phyloP scores from a whole-genome alignment of 2,888 invertebrate species.

The Parelbella ahira region DNA sequence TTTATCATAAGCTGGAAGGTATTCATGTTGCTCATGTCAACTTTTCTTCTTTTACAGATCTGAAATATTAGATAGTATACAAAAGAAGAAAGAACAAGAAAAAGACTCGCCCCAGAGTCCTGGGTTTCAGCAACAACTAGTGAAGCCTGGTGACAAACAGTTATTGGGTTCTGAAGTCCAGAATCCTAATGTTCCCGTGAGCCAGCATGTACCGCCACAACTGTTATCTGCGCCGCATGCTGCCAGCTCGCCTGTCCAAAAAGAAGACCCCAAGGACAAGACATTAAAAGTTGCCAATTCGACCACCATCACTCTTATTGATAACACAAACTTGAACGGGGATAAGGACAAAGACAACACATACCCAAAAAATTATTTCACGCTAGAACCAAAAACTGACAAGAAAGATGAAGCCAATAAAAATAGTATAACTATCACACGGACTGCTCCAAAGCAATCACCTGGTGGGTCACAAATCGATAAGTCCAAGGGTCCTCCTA shows the following conservation, averaged over 20 bases:
- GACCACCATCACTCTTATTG: constrained; percentile 69
- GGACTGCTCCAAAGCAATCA: constrained; percentile 61
- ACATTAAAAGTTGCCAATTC: constrained; percentile 68
- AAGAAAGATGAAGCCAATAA: constrained; percentile 73
- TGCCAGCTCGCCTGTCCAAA: constrained; percentile 46
- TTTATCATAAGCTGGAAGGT: too few relatives aligned
- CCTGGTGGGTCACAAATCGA: constrained; percentile 50
- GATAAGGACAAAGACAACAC: constrained; percentile 67
- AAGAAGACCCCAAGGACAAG: constrained; percentile 69
- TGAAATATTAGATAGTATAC: constrained; percentile 81
- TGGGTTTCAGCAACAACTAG: constrained; percentile 49
- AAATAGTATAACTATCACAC: constrained; percentile 75
- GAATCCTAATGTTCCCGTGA: constrained; percentile 50
- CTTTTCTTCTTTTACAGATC: constrained; percentile 69
- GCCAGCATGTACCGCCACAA: constrained; percentile 67
- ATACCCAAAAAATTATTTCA: constrained; percentile 68
- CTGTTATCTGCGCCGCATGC: constrained; percentile 57
- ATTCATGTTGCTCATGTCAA: too few relatives aligned
- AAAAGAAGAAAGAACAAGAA: constrained; percentile 75
- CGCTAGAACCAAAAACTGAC: constrained; percentile 66
- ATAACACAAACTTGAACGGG: constrained; percentile 54
- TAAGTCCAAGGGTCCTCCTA: constrained; percentile 51
- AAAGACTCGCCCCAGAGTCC: constrained; percentile 56
- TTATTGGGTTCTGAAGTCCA: constrained; percentile 43
- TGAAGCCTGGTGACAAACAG: constrained; percentile 53